Evolutionary conservation across 1,140 invertebrate genomes (phyloP), one percentile per base, ranked within the genome.

Genomic region (Platyura marginata): DNA sequence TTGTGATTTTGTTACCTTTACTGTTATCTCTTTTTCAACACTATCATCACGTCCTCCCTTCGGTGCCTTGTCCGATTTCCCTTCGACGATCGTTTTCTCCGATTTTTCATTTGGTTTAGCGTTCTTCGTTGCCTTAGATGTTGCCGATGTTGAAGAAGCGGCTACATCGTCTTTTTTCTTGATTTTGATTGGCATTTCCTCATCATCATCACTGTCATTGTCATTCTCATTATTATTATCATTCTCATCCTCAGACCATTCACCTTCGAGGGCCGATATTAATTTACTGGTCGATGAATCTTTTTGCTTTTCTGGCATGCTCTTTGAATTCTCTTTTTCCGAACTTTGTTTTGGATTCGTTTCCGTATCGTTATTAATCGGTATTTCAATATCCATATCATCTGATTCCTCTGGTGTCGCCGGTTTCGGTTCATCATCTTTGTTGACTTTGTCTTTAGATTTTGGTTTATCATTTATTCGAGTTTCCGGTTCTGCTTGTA

Each of bases 311-410:
- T 18, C 35, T 36, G 34, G 10, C 9, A 8, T n/a, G 16, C 34
- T 13, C 4, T 13, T 36, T 36, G 6, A 16, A 6, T 36, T 13
- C 5, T 36, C 34, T 36, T 16, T 36, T 36, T 16, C 16, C 25
- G 25, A n/a, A 6, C 9, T 36, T 13, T 36, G 4, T 36, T 16
- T 13, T 10, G 10, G 10, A 16, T 5, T 13, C 16, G 6, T 16
- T 10, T 36, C 34, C 34, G 15, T 13, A 36, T 36, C 34, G 6
- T 36, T n/a, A 36, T 10, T n/a, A 5, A 36, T 29, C 25, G 25
- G 16, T 8, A 5, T 36, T 10, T 10, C 10, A 36, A 57, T 59
- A 36, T 57, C 53, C 40, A 47, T 59, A 46, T 59, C 56, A 34
- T 57, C 57, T 19, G 53, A 51, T 42, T 59, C 50, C 20, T 54